These are phyloP conservation scores for Pteria penguin DNA, from an alignment of 2,888 invertebrate species.

Conservation along the genomic window DNA sequence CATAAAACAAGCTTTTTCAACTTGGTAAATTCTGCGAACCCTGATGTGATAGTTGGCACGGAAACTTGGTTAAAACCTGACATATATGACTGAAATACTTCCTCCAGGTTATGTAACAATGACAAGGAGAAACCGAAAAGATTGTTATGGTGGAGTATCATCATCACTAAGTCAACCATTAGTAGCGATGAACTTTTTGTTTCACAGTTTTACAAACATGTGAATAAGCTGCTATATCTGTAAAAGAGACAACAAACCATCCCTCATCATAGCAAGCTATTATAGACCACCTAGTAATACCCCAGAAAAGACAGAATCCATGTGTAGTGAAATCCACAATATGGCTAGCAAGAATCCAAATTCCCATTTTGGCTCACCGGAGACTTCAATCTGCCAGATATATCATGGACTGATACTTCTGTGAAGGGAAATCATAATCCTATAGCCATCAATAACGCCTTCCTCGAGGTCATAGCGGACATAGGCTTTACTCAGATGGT, in stretches of 20 bases:
- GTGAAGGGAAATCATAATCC: no score
- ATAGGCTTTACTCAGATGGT: background rate
- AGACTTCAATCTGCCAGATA: no score
- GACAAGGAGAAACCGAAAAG: background rate
- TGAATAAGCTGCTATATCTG: background rate
- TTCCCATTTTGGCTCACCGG: background rate
- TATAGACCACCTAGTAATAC: background rate
- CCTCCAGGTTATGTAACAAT: background rate
- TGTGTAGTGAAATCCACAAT: background rate
- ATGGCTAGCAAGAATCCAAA: background rate
- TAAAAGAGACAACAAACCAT: background rate
- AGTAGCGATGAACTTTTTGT: background rate
- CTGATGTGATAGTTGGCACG: background rate
- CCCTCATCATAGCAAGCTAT: background rate
- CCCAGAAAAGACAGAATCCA: background rate
- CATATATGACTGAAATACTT: background rate
- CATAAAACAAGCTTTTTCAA: background rate
- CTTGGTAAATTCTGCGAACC: background rate
- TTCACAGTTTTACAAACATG: background rate
- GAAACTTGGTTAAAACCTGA: no score
- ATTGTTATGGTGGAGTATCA: background rate
- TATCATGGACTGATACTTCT: no score
- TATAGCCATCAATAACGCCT: no score
- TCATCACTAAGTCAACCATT: background rate
- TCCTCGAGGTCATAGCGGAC: no score